A percentile compares a stretch with the other conserved stretches of the same genome.
Conservation (phyloP, 2,113 vertebrate genomes). For the Sinocyclocheilus grahami region DNA sequence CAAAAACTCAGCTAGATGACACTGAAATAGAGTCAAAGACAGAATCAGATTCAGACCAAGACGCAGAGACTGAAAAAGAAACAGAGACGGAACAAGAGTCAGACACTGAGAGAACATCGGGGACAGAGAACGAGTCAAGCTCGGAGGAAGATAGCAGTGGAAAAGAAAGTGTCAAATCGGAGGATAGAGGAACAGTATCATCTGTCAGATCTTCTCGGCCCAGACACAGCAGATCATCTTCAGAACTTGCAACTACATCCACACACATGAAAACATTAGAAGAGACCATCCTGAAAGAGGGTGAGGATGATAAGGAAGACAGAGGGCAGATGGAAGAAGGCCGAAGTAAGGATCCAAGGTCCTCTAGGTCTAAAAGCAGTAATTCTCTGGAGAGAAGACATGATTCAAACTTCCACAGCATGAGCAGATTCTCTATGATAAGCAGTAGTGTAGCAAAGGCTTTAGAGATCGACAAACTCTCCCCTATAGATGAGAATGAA, state of each 20-base stretch:
- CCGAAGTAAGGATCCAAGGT: constrained; percentile 49
- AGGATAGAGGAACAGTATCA: constrained; percentile 59
- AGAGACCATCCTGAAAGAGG: constrained; percentile 55
- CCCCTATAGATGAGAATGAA: constrained; percentile 70
- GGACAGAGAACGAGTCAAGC: constrained; percentile 51
- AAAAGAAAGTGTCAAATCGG: constrained; percentile 57
- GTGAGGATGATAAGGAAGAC: constrained; percentile 56
- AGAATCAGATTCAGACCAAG: constrained; percentile 61
- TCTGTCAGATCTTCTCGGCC: not conserved
- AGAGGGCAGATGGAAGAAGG: constrained; percentile 39
- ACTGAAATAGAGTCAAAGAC: constrained; percentile 66
- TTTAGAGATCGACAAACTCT: constrained; percentile 60
- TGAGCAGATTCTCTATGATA: constrained; percentile 62
- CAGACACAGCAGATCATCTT: constrained; percentile 2
- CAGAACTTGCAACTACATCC: constrained; percentile 36
- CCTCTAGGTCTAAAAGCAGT: constrained; percentile 44
- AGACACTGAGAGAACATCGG: constrained; percentile 62
- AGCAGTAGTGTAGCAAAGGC: constrained; percentile 29
- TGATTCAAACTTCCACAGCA: constrained; percentile 51
- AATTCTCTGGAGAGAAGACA: not conserved
- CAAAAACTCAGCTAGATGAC: constrained; percentile 51
- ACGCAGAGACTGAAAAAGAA: constrained; percentile 57
- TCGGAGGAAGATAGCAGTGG: constrained; percentile 59
- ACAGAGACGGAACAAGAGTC: constrained; percentile 63
- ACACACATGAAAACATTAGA: constrained; percentile 62